Base-by-base conservation (phyloP, 1,140 invertebrate species). In the Zophobas atratus region DNA sequence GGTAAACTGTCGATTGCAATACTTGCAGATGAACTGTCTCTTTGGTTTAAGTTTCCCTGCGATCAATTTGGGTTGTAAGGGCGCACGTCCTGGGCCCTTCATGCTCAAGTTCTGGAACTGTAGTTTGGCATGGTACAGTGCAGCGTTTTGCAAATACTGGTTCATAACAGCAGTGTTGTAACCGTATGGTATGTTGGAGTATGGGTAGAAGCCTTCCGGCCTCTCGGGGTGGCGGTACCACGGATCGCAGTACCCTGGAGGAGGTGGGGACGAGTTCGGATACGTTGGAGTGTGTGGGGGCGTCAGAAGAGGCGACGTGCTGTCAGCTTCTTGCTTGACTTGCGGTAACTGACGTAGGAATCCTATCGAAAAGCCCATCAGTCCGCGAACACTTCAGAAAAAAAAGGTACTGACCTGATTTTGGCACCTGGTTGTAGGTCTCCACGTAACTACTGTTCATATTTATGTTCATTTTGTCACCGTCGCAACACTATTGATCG, bases 1-100 rank as follows among this genome's bases (percentile, higher is more conserved):
- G 53, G 97, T 98, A 86, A 99, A 99, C 78, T 98, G 95, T 0
- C 97, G 89, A 82, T 95, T 92, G 88, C 97, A 99, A 86, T 94
- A 98, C 86, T 96, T 96, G 89, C 97, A 99, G 83, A 99, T 98
- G 85, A 98, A 98, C 85, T 99, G 95, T 84, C 97, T 97, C 88
- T 97, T 97, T 0, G 93, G 93, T 57, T 93, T 88, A 89, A 88
- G 0, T 88, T 85, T 20, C 89, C 89, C 76, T 81, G 90, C 86
- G 0, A 85, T 76, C 0, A 90, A 84, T 75, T 92, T 90, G 63
- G 90, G 85, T 1, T 90, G 89, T 0, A 88, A 85, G 0, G 91
- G 88, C 34, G 90, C 88, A 53, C 86, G 85, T 71, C 88, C 84
- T 82, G 87, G 87, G 79, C 73, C 6, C 55, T 87, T 85, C 4